Evolutionary conservation across 2,797 vertebrate species (phyloP).

Genomic region (Picus viridis): DNA sequence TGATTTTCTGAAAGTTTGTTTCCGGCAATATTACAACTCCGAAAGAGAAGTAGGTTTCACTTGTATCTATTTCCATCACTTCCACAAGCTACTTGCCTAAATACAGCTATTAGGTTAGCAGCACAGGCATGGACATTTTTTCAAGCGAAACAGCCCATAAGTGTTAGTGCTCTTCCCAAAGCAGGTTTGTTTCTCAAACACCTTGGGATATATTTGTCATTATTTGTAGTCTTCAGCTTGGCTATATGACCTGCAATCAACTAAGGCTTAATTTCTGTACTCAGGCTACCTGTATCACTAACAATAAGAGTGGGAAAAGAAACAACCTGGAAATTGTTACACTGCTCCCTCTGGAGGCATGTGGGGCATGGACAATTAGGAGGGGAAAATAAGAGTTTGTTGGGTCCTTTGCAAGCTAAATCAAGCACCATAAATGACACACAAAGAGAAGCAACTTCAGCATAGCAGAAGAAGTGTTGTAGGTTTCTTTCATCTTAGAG

Average conservation of each 20-base stretch:
- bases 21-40: not conserved
- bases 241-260: not conserved
- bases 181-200: not conserved
- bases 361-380: not conserved
- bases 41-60: not conserved
- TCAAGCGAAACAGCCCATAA: not conserved
- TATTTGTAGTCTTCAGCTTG: not conserved
- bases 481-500: not conserved
- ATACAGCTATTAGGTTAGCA: not conserved
- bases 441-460: not conserved
- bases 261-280: not conserved
- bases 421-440: not conserved
- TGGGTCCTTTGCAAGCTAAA: not conserved
- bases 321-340: not conserved
- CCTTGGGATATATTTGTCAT: not conserved
- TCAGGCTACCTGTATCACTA: not conserved
- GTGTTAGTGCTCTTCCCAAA: not conserved
- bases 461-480: not conserved
- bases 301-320: not conserved
- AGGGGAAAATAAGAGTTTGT: not conserved
- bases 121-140: not conserved
- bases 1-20: not conserved
- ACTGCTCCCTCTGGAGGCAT: not conserved
- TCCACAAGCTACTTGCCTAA: not conserved
- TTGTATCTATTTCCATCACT: not conserved